phyloP scores from a whole-genome alignment of 2,797 vertebrate genomes.

The Ceryle rudis region DNA sequence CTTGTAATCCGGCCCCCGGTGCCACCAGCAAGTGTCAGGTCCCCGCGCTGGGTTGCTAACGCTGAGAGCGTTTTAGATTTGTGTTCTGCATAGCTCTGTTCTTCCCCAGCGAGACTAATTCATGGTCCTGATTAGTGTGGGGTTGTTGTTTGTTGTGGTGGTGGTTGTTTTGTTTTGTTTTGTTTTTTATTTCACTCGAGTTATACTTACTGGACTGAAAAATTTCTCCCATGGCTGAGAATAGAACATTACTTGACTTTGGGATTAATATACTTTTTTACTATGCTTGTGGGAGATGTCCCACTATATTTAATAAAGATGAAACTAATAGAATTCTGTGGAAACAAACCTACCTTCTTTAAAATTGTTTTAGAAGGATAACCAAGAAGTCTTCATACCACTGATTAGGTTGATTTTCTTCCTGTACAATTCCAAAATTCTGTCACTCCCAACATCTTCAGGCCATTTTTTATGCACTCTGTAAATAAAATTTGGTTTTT shows the following conservation, averaged over 20 bases:
- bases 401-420: background rate
- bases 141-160: too few species aligned
- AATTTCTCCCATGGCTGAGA: slow-evolving; percentile 32
- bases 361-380: background rate
- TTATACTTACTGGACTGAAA: slow-evolving; percentile 25
- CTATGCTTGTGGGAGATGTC: slow-evolving; percentile 18
- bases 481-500: background rate
- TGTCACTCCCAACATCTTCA: background rate
- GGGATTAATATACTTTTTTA: background rate
- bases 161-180: background rate
- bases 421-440: background rate
- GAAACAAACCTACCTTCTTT: background rate
- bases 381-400: background rate
- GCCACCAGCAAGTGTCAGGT: background rate
- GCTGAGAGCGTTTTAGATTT: background rate
- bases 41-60: background rate
- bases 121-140: slow-evolving; percentile 11
- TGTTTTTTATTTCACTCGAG: background rate
- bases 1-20: background rate
- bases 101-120: background rate
- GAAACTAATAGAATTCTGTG: slow-evolving; percentile 4
- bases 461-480: background rate
- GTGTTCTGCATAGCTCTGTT: background rate
- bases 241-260: slow-evolving; percentile 12
- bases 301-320: background rate